Percentiles rank a stretch among this genome's conserved stretches.
Conservation (phyloP, 2,797 vertebrate species). For the Labeo calbasu region DNA sequence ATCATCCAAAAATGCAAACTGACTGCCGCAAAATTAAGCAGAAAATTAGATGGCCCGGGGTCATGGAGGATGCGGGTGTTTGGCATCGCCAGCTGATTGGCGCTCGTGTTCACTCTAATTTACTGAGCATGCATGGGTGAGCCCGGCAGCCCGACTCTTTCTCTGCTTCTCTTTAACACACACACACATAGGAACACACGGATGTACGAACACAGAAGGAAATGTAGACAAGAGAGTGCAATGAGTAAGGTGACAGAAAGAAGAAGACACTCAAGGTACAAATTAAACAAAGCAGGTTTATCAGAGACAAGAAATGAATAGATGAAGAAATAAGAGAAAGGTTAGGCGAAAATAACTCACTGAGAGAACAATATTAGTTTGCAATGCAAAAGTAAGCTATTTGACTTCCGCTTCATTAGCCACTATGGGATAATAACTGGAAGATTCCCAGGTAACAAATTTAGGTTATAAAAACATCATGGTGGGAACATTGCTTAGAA, state of each 20-base stretch:
- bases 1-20: conserved; percentile 99
- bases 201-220: conserved; percentile 43
- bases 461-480: neutral
- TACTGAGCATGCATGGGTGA: conserved; percentile 99
- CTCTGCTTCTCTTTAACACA: conserved; percentile 30
- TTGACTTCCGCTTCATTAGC: neutral
- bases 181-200: conserved; percentile 10
- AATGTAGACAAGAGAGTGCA: conserved; percentile 11
- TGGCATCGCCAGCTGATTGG: conserved; percentile 93
- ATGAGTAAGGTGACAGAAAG: conserved; percentile 27
- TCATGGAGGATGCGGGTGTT: conserved; percentile 92
- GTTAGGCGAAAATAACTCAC: conserved; percentile 48
- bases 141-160: conserved; percentile 73
- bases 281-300: conserved; percentile 2
- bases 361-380: conserved; percentile 22
- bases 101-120: conserved; percentile 99
- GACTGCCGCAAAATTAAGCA: conserved; percentile 99
- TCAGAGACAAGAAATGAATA: conserved; percentile 30
- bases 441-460: neutral
- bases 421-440: neutral
- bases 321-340: conserved; percentile 17
- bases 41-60: conserved; percentile 99
- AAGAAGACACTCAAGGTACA: conserved; percentile 60
- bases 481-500: neutral
- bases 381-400: conserved; percentile 20